Evolutionary conservation across 2,888 invertebrate genomes (phyloP).

Genomic region (Pheosia gnoma): DNA sequence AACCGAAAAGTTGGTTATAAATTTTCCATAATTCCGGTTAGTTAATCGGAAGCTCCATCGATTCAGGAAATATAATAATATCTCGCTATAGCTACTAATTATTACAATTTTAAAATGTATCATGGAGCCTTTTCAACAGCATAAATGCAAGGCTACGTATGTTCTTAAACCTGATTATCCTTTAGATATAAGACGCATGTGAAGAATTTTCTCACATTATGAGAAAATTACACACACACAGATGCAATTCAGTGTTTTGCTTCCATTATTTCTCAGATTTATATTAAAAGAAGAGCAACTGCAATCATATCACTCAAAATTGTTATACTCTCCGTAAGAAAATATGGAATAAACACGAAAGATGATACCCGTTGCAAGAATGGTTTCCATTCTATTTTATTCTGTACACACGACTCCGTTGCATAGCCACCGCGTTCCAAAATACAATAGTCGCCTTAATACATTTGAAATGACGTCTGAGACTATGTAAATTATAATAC

Average conservation of each 20-base stretch:
- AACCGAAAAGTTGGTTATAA: slow-evolving; percentile 22
- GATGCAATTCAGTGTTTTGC: neutral
- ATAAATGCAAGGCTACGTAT: no score
- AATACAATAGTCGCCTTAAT: slow-evolving; percentile 72
- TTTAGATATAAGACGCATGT: no score
- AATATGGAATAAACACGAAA: slow-evolving; percentile 13
- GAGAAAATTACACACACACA: neutral
- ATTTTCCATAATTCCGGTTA: slow-evolving; percentile 12
- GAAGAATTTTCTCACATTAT: neutral
- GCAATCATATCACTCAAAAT: slow-evolving; percentile 3
- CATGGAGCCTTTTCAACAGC: no score
- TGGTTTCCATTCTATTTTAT: slow-evolving; percentile 40
- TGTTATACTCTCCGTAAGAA: neutral
- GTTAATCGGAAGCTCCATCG: slow-evolving; percentile 22
- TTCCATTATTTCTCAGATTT: neutral
- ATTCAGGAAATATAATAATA: slow-evolving; percentile 18
- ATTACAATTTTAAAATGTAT: slow-evolving; percentile 3
- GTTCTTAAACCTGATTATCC: no score
- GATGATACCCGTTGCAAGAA: slow-evolving; percentile 23
- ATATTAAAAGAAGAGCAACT: neutral
- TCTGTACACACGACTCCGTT: slow-evolving; percentile 42
- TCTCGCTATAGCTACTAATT: slow-evolving; percentile 21
- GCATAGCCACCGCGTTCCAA: slow-evolving; percentile 66
- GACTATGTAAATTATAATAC: slow-evolving; percentile 79
- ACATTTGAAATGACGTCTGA: slow-evolving; percentile 71